Evolutionary conservation across 1,140 invertebrate species (phyloP).

Genomic region (Pentalonia nigronervosa): DNA sequence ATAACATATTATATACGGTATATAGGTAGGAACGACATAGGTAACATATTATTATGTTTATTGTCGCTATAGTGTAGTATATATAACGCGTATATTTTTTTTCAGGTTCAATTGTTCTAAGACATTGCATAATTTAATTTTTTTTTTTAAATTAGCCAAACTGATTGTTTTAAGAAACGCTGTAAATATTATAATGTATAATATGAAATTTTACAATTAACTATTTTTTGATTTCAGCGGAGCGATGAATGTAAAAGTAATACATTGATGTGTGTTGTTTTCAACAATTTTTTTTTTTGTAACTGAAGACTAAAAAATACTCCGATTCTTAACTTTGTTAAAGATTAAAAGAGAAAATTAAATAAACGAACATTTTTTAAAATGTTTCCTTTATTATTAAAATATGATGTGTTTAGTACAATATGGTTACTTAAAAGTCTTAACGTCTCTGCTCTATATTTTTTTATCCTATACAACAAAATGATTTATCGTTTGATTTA

Average conservation of each 20-base stretch:
- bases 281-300: too few species aligned
- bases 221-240: neutral
- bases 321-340: fast-evolving
- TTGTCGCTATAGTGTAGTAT: neutral
- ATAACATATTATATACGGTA: too few species aligned
- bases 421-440: neutral
- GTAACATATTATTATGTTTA: too few species aligned
- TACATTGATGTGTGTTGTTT: neutral
- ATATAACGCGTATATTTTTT: neutral
- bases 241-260: neutral
- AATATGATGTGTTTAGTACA: neutral
- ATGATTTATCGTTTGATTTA: neutral
- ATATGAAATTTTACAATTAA: too few species aligned
- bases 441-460: too few species aligned
- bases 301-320: neutral
- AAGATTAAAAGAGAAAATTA: too few species aligned
- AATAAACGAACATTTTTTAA: neutral
- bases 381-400: neutral
- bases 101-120: neutral
- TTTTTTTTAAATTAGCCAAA: neutral
- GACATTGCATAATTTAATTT: neutral
- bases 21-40: too few species aligned
- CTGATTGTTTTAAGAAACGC: neutral
- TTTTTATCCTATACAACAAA: too few species aligned
- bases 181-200: neutral